Evolutionary conservation across 2,888 invertebrate genomes (phyloP).

Genomic region (Dysmachus trigonus): DNA sequence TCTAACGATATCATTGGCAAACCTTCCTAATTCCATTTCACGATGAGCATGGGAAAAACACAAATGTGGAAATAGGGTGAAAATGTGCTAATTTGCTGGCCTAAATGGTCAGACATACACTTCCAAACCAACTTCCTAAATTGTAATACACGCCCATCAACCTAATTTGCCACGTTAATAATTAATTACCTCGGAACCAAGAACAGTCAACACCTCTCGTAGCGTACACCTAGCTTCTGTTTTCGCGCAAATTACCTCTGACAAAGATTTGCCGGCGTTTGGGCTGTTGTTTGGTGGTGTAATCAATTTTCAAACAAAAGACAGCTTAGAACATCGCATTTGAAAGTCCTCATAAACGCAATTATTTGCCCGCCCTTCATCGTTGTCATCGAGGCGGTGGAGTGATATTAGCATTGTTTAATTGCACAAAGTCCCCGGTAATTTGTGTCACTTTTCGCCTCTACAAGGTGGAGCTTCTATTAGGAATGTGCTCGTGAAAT

Average conservation of each 20-base stretch:
- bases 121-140: neutral
- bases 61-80: neutral
- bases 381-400: neutral
- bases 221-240: neutral
- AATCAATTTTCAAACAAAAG: neutral
- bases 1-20: neutral
- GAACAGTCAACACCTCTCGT: neutral
- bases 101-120: neutral
- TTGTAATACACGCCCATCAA: neutral
- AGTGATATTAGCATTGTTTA: neutral
- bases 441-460: neutral
- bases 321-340: neutral
- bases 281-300: neutral
- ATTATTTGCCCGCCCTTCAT: conserved; percentile 17
- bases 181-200: neutral
- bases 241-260: neutral
- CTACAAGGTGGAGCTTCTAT: neutral
- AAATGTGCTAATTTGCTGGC: neutral
- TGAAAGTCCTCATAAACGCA: conserved; percentile 16
- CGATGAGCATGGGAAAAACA: neutral
- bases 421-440: neutral
- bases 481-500: neutral
- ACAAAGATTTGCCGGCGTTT: neutral
- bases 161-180: neutral
- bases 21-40: neutral